Conservation (phyloP, 2,797 vertebrate species). For the Gadopsis bispinosus region DNA sequence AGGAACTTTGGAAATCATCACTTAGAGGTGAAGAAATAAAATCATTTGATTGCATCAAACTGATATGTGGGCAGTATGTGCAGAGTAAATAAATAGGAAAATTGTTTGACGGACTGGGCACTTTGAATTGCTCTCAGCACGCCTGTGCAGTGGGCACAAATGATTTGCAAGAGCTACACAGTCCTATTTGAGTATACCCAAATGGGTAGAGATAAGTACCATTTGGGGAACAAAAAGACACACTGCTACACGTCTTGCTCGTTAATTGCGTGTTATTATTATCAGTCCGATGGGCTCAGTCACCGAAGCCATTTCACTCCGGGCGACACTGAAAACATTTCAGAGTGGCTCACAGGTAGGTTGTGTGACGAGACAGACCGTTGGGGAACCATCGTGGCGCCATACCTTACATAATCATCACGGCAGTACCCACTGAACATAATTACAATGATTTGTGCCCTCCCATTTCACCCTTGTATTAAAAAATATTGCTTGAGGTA, state of each 20-base stretch:
- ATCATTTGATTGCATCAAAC: conserved; percentile 12
- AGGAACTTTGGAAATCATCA: conserved; percentile 28
- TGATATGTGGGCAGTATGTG: not conserved
- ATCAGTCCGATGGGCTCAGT: conserved; percentile 70
- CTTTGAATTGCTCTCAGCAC: conserved; percentile 40
- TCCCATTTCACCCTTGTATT: conserved; percentile 80
- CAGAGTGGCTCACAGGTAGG: conserved; percentile 55
- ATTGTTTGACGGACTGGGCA: conserved; percentile 13
- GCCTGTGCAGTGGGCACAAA: conserved; percentile 34
- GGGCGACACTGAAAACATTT: conserved; percentile 56
- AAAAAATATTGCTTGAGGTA: conserved; percentile 83
- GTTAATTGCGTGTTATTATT: conserved; percentile 79
- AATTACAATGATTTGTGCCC: conserved; percentile 85
- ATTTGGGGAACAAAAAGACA: conserved; percentile 62
- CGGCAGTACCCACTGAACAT: conserved; percentile 75
- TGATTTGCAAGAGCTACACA: conserved; percentile 44
- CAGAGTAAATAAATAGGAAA: conserved; percentile 38
- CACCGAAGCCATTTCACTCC: conserved; percentile 65
- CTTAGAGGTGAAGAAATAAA: not conserved
- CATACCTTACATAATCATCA: conserved; percentile 80
- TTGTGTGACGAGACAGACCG: conserved; percentile 61
- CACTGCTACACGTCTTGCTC: conserved; percentile 69
- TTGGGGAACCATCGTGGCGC: conserved; percentile 64
- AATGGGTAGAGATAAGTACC: conserved; percentile 44
- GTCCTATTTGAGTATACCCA: conserved; percentile 52